Percentiles rank a stretch among this genome's conserved stretches.
phyloP scores from a whole-genome alignment of 2,113 vertebrate genomes.

The Pampusana beccarii region DNA sequence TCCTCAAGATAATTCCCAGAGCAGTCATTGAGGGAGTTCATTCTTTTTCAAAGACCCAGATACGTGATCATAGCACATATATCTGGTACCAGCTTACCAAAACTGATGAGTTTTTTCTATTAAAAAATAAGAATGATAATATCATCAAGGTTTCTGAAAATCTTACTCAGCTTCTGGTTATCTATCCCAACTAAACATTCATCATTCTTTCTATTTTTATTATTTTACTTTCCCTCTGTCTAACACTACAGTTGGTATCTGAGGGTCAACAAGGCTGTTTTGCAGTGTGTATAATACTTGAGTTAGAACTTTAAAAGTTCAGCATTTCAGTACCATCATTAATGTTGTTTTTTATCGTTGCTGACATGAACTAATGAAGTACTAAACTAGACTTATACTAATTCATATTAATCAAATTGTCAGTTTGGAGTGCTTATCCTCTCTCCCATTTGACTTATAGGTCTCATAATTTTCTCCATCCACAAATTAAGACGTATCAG shows the following conservation, averaged over 20 bases:
- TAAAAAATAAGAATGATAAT: neutral
- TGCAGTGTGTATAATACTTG: neutral
- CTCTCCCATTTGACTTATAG: constrained; percentile 41
- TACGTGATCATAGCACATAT: neutral
- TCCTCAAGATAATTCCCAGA: neutral
- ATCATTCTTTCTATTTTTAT: neutral
- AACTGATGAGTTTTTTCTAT: neutral
- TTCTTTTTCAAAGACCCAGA: neutral
- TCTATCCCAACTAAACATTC: neutral
- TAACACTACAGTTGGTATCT: neutral
- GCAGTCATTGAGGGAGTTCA: neutral
- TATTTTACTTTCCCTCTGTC: neutral
- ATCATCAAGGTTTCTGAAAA: neutral
- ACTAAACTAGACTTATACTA: neutral
- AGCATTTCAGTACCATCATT: neutral
- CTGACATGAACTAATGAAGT: constrained; percentile 57
- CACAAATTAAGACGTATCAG: constrained; percentile 45
- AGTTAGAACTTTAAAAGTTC: neutral
- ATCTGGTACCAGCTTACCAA: neutral
- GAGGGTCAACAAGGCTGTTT: neutral
- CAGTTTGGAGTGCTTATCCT: constrained; percentile 16
- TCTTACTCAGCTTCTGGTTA: neutral
- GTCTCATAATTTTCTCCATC: constrained; percentile 28
- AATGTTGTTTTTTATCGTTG: constrained; percentile 29
- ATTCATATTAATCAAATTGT: constrained; percentile 55